These are phyloP conservation scores for Falco concolor DNA, from an alignment of 2,797 vertebrate genomes.

Conservation along the genomic window DNA sequence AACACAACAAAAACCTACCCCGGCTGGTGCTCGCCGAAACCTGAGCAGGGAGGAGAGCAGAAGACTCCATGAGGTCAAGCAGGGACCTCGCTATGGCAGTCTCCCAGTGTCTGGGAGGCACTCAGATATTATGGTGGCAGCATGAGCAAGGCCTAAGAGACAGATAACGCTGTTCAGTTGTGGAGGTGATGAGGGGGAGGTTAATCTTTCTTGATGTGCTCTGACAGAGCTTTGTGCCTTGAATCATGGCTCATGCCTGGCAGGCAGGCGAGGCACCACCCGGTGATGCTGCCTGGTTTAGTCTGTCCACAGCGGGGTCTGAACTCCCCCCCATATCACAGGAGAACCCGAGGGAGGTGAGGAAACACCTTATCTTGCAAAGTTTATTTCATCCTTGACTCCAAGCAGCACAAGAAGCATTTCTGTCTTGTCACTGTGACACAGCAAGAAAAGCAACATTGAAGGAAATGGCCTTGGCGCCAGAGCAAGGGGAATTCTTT, in stretches of 20 bases:
- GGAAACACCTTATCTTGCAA: too few species aligned
- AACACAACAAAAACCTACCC: conserved; percentile 42
- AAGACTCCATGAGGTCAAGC: conserved; percentile 61
- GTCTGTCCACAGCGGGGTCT: not conserved
- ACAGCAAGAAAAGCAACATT: not conserved
- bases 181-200: not conserved
- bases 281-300: not conserved
- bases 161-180: conserved; percentile 25
- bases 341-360: not conserved
- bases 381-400: not conserved
- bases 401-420: not conserved
- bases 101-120: conserved; percentile 1
- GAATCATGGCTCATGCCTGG: not conserved
- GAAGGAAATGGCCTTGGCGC: not conserved
- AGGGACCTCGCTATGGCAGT: conserved; percentile 39
- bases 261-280: not conserved
- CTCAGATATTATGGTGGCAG: conserved; percentile 1
- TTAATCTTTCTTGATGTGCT: not conserved
- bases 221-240: not conserved
- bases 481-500: not conserved
- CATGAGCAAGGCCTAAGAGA: conserved; percentile 46
- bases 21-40: conserved; percentile 24
- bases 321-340: rapidly evolving
- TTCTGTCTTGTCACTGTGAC: not conserved
- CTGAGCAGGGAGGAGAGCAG: conserved; percentile 61